A percentile compares a stretch with the other conserved stretches of the same genome.
These are phyloP conservation scores for Lymantria dispar DNA, from an alignment of 2,888 invertebrate species.

Conservation along the genomic window DNA sequence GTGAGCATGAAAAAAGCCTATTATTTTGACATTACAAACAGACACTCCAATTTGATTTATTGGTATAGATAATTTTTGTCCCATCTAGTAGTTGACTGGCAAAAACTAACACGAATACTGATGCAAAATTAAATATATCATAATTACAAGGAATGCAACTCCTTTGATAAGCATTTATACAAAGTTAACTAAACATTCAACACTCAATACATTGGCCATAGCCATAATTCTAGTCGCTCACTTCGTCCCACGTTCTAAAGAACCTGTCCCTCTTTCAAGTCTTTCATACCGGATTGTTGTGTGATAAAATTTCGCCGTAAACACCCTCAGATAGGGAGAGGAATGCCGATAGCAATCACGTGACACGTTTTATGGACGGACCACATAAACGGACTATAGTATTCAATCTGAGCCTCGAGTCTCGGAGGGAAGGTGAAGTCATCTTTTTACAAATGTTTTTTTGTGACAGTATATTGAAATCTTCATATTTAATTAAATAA, in stretches of 20 bases:
- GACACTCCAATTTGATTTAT: too few relatives aligned
- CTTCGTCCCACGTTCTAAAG: slow-evolving; percentile 41
- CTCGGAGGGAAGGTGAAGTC: slow-evolving; percentile 11
- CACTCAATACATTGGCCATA: slow-evolving; percentile 15
- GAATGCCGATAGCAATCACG: slow-evolving; percentile 55
- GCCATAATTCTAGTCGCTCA: slow-evolving; percentile 17
- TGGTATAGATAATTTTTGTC: too few relatives aligned
- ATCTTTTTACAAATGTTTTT: slow-evolving; percentile 26
- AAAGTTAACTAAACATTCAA: neutral
- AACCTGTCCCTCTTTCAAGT: slow-evolving; percentile 41
- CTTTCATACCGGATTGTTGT: slow-evolving; percentile 38
- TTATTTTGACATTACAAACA: too few relatives aligned
- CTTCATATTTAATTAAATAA: slow-evolving; percentile 22
- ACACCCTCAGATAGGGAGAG: slow-evolving; percentile 46
- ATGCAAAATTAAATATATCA: too few relatives aligned
- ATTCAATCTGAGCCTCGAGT: slow-evolving; percentile 35
- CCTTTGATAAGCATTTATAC: neutral
- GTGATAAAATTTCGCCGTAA: slow-evolving; percentile 58
- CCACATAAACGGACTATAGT: slow-evolving; percentile 35
- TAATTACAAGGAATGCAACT: neutral
- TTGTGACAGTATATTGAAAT: slow-evolving; percentile 21
- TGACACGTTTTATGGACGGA: slow-evolving; percentile 44
- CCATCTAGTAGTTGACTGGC: too few relatives aligned
- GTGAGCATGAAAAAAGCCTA: too few relatives aligned
- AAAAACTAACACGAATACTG: too few relatives aligned